phyloP scores from a whole-genome alignment of 1,140 invertebrate genomes.

The Alviniconcha marisindica region DNA sequence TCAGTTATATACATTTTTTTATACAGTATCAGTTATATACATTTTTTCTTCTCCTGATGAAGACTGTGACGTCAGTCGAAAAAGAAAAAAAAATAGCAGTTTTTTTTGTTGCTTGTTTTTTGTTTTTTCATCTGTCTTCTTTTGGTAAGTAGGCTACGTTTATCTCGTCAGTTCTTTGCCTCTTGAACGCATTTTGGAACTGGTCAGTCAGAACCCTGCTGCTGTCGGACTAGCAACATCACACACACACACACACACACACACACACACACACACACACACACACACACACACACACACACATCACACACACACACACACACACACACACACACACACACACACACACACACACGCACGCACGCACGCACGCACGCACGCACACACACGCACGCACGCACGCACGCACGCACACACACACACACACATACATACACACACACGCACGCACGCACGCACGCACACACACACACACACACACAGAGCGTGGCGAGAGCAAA shows the following conservation, averaged over 20 bases:
- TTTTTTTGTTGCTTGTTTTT: no score
- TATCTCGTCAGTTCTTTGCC: no score
- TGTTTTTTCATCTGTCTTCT: no score
- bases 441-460: not conserved
- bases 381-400: conserved; percentile 7
- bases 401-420: not conserved
- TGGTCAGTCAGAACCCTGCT: no score
- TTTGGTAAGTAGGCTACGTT: no score
- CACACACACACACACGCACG: not conserved
- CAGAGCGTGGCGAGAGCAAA: no score
- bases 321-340: conserved; percentile 22
- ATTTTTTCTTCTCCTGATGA: no score
- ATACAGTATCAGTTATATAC: no score
- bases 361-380: conserved; percentile 3
- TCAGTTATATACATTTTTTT: no score
- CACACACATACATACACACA: conserved; percentile 2
- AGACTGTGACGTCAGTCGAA: not conserved
- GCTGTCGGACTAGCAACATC: not conserved
- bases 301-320: conserved; percentile 23
- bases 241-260: conserved; percentile 9
- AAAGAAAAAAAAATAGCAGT: no score
- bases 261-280: conserved; percentile 23
- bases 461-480: conserved; percentile 6
- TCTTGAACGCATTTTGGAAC: no score
- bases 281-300: conserved; percentile 22